A percentile compares a stretch with the other conserved stretches of the same genome.
These are phyloP conservation scores for Centruroides sculpturatus DNA, from an alignment of 1,140 invertebrate species.

Conservation along the genomic window DNA sequence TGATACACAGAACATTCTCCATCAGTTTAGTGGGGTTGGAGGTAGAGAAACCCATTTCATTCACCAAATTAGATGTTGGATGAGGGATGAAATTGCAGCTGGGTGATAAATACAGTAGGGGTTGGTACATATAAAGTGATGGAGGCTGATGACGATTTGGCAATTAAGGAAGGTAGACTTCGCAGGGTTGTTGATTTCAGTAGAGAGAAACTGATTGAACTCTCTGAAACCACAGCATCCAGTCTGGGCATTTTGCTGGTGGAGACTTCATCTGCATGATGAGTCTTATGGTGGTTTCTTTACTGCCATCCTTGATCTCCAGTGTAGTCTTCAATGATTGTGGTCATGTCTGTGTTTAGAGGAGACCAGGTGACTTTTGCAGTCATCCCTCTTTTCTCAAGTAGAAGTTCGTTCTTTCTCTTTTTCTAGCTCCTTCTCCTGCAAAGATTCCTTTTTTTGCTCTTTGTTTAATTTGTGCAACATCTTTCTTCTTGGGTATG, in stretches of 20 bases:
- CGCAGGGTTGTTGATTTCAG: too few species aligned
- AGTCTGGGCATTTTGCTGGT: conserved; percentile 3
- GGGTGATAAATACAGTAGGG: too few species aligned
- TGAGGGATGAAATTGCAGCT: too few species aligned
- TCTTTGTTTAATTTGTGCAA: background rate
- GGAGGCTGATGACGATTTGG: too few species aligned
- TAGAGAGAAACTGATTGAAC: too few species aligned
- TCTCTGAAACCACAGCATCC: too few species aligned
- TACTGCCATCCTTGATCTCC: background rate
- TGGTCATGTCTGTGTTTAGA: background rate
- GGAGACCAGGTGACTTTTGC: background rate
- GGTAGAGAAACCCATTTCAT: too few species aligned
- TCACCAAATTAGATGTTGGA: too few species aligned
- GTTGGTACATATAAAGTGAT: too few species aligned
- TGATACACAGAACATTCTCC: too few species aligned
- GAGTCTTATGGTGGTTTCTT: background rate
- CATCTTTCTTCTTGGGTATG: conserved; percentile 11
- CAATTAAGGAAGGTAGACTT: too few species aligned
- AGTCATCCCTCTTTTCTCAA: background rate
- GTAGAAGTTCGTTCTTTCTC: background rate
- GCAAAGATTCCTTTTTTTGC: conserved; percentile 1
- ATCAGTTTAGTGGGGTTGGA: too few species aligned
- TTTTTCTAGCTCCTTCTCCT: background rate
- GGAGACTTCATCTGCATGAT: background rate
- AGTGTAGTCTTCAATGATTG: background rate